phyloP scores from a whole-genome alignment of 2,113 vertebrate genomes.

The Fregetta grallaria region DNA sequence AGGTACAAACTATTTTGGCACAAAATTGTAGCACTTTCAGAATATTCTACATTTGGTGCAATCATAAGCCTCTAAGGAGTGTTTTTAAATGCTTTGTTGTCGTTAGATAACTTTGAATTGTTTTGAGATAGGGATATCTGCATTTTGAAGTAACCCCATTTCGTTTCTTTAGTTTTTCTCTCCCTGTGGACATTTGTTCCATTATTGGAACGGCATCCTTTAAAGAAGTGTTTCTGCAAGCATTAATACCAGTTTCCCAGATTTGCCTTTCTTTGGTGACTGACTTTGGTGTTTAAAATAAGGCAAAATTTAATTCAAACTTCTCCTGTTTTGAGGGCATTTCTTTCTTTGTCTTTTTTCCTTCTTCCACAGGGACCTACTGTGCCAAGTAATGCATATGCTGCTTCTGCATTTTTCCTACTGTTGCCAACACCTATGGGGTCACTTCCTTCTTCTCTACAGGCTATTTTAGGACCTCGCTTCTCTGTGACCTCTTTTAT shows the following conservation, averaged over 20 bases:
- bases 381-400: neutral
- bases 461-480: neutral
- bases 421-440: neutral
- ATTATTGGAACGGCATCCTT: neutral
- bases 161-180: neutral
- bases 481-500: neutral
- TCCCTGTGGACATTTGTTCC: neutral
- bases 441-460: neutral
- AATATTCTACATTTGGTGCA: neutral
- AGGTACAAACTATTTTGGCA: neutral
- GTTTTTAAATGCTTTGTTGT: neutral
- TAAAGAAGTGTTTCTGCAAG: neutral
- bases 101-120: neutral
- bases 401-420: neutral
- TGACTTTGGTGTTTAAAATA: neutral
- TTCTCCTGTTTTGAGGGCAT: neutral
- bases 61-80: neutral
- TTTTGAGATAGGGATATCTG: neutral
- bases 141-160: neutral
- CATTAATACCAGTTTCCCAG: neutral
- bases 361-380: neutral
- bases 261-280: neutral
- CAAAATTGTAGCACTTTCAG: neutral
- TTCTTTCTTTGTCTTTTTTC: neutral
- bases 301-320: neutral